Conservation (phyloP, 1,140 invertebrate species). For the Trachymyrmex cornetzi region DNA sequence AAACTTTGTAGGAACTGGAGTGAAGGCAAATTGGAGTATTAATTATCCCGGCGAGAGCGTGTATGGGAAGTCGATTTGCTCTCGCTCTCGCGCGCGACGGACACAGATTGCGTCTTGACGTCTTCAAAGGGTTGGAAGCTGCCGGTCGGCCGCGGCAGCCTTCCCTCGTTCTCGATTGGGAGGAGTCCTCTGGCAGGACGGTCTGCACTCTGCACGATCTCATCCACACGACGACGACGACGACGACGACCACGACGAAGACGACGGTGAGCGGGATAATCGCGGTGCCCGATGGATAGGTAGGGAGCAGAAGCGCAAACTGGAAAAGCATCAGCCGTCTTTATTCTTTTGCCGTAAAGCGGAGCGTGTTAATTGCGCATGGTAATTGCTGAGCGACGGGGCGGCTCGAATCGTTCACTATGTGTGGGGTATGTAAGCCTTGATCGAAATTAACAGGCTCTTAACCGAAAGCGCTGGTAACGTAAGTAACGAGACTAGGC, state of each 20-base stretch:
- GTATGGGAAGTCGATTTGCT: constrained; percentile 53
- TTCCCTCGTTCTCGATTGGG: constrained; percentile 34
- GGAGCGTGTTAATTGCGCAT: constrained; percentile 52
- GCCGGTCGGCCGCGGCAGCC: constrained; percentile 6
- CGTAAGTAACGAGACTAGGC: constrained; percentile 17
- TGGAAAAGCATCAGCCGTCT: constrained; percentile 43
- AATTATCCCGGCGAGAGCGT: constrained; percentile 55
- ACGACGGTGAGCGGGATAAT: constrained; percentile 27
- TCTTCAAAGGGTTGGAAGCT: constrained; percentile 56
- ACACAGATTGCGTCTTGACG: constrained; percentile 55
- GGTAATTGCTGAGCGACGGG: constrained; percentile 50
- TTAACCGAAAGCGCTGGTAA: constrained; percentile 20
- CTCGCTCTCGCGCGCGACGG: constrained; percentile 55
- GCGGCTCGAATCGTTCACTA: not conserved
- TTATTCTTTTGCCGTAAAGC: constrained; percentile 14
- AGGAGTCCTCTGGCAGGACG: constrained; percentile 51
- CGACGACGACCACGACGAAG: constrained; percentile 8
- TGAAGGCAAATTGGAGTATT: constrained; percentile 65
- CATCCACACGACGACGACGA: constrained; percentile 16
- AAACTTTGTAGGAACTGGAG: constrained; percentile 61
- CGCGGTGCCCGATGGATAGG: constrained; percentile 18
- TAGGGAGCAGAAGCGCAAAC: constrained; percentile 12
- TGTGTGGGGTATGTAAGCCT: constrained; percentile 12
- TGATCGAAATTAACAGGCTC: constrained; percentile 47
- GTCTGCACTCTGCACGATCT: constrained; percentile 17